Evolutionary conservation across 2,113 vertebrate genomes (phyloP).

Genomic region (Ondatra zibethicus): DNA sequence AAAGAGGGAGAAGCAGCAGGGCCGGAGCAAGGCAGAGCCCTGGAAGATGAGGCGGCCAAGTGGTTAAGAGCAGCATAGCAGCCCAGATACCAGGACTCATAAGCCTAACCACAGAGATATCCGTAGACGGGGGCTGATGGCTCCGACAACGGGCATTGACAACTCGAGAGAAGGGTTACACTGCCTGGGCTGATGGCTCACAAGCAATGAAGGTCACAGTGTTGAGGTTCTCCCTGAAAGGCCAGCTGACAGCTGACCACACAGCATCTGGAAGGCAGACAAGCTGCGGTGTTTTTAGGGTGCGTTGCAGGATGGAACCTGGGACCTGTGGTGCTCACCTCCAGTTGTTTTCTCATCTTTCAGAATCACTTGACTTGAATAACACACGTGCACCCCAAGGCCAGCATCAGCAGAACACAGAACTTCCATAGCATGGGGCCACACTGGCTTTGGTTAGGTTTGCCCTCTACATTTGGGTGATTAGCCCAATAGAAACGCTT

Average conservation of each 20-base stretch:
- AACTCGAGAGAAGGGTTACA: neutral
- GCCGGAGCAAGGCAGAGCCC: neutral
- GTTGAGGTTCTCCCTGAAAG: neutral
- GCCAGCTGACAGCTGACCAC: neutral
- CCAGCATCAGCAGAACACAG: neutral
- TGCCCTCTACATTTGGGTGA: neutral
- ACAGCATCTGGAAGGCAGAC: neutral
- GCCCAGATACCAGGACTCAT: neutral
- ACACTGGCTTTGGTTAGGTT: neutral
- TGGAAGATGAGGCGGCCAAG: neutral
- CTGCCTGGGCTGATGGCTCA: neutral
- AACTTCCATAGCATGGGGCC: neutral
- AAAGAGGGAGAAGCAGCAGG: neutral
- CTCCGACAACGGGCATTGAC: rapidly evolving
- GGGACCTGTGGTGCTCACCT: neutral
- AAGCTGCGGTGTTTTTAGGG: neutral
- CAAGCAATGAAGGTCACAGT: neutral
- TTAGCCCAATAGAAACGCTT: neutral
- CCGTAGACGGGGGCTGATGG: neutral
- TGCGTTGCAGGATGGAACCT: neutral
- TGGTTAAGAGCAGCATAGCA: neutral
- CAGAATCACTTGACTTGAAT: neutral
- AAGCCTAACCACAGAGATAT: neutral
- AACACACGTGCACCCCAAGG: neutral
- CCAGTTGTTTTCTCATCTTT: neutral